phyloP scores from a whole-genome alignment of 37 sponge, comb jelly and placozoan species.

The Agelas oroides region DNA sequence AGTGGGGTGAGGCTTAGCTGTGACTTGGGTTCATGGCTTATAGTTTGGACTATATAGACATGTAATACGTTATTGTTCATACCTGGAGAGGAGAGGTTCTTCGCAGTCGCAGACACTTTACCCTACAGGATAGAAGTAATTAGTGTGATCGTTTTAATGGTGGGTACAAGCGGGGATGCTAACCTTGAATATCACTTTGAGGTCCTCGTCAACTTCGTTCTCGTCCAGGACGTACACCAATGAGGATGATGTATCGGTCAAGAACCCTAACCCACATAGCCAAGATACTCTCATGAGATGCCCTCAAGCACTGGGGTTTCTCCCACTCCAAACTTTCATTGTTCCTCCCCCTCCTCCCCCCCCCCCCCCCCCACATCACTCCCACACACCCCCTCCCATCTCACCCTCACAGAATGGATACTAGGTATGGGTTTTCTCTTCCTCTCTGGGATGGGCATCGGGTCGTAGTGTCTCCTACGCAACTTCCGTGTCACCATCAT shows the following conservation, averaged over 20 bases:
- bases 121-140: constrained; percentile 2
- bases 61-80: too few species aligned
- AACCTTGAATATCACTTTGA: constrained; percentile 79
- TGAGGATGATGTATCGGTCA: constrained; percentile 31
- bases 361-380: too few species aligned
- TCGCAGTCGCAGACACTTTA: background rate
- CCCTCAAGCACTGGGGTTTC: too few species aligned
- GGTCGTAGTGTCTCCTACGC: constrained; percentile 67
- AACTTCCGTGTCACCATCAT: constrained; percentile 81
- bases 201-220: constrained; percentile 74
- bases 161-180: background rate
- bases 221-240: constrained; percentile 80
- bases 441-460: constrained; percentile 74
- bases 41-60: too few species aligned
- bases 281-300: too few species aligned
- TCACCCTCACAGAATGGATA: constrained; percentile 30
- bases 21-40: too few species aligned
- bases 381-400: too few species aligned
- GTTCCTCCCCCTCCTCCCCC: background rate
- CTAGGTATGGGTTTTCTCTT: constrained; percentile 60
- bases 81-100: constrained; percentile 37
- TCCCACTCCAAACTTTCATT: background rate
- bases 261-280: background rate
- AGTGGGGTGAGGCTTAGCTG: too few species aligned
- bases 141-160: background rate